A percentile compares a stretch with the other conserved stretches of the same genome.
Conservation (phyloP, 1,140 invertebrate species). For the Zaprionus ornatus region DNA sequence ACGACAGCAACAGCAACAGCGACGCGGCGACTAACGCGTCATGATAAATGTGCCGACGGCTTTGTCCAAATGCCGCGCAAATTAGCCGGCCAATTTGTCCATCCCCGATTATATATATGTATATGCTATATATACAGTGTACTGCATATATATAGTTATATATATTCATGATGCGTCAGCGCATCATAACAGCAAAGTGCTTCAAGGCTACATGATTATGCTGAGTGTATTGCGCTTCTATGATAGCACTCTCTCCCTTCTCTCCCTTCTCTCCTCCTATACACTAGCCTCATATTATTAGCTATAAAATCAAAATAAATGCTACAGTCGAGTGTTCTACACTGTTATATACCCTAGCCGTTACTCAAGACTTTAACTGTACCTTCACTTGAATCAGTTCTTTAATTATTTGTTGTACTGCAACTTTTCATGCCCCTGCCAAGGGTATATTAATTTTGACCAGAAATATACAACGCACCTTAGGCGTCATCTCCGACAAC, state of each 20-base stretch:
- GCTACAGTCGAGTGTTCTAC: too few relatives aligned
- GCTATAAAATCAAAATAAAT: not conserved
- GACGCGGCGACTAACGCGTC: conserved; percentile 28
- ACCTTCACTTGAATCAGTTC: too few relatives aligned
- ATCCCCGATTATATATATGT: conserved; percentile 33
- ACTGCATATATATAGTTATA: not conserved
- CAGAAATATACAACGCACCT: too few relatives aligned
- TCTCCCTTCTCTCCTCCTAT: not conserved
- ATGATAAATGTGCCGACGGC: conserved; percentile 70
- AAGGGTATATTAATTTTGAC: too few relatives aligned
- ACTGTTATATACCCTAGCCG: too few relatives aligned
- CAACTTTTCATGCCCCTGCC: too few relatives aligned
- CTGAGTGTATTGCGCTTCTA: not conserved
- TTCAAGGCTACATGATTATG: conserved; percentile 18
- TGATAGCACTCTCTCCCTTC: not conserved
- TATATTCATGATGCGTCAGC: conserved; percentile 31
- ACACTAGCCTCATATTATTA: not conserved
- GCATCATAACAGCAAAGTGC: conserved; percentile 29
- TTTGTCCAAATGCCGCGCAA: conserved; percentile 66
- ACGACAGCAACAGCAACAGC: not conserved
- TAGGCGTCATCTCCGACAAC: too few relatives aligned
- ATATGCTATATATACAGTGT: not conserved
- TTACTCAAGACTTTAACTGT: too few relatives aligned
- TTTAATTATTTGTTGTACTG: too few relatives aligned
- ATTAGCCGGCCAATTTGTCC: conserved; percentile 75